Evolutionary conservation across 2,113 vertebrate genomes (phyloP).

Genomic region (Silurus asotus): DNA sequence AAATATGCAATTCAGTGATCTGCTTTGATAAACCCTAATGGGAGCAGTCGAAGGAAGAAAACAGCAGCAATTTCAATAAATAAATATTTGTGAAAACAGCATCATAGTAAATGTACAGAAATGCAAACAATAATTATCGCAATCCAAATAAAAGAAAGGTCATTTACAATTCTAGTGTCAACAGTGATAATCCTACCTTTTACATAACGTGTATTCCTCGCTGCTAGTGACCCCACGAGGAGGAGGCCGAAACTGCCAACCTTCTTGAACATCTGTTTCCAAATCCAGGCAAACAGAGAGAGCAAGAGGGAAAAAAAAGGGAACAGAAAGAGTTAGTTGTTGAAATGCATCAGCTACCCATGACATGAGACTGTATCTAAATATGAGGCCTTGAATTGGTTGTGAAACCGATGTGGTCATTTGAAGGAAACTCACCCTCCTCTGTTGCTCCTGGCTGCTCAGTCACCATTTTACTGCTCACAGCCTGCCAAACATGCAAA

Average conservation of each 20-base stretch:
- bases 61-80: background rate
- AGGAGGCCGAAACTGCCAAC: conserved; percentile 95
- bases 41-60: too few relatives aligned
- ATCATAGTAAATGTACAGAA: background rate
- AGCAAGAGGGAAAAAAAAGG: background rate
- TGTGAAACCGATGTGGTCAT: conserved; percentile 13
- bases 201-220: conserved; percentile 96
- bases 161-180: background rate
- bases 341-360: background rate
- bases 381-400: background rate
- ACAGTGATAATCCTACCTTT: conserved; percentile 77
- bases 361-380: background rate
- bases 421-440: conserved; percentile 69
- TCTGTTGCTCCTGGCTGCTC: conserved; percentile 73
- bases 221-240: conserved; percentile 97
- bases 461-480: conserved; percentile 70
- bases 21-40: too few relatives aligned
- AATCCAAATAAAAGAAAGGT: background rate
- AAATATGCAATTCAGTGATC: too few relatives aligned
- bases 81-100: background rate
- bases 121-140: background rate
- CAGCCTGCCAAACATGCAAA: conserved; percentile 58
- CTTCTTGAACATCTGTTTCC: conserved; percentile 78
- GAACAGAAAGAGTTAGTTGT: conserved; percentile 2
- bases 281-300: conserved; percentile 34